Evolutionary conservation across 2,113 vertebrate genomes (phyloP), one percentile per base, ranked within the genome.

Genomic region (Solea solea): DNA sequence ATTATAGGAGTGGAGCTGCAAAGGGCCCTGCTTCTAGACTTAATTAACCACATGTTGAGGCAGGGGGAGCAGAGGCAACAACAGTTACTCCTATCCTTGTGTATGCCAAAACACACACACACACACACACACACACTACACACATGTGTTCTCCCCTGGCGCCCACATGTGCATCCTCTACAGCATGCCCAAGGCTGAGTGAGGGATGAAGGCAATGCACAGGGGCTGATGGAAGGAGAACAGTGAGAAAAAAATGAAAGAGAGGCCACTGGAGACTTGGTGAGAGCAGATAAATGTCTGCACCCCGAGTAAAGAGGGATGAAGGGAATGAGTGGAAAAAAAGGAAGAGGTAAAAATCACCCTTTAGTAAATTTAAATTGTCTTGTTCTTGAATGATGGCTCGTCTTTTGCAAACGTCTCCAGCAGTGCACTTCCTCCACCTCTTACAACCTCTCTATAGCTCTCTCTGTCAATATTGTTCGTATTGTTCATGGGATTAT

Each of bases 1-100:
- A 72, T 68, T 72, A 59, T 46, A 62, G 45, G 74, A 77, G 82
- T 48, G 77, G 76, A 75, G 74, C 74, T 78, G 73, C 64, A 72
- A 48, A 75, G 61, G 72, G 49, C 54, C 54, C 61, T 72, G 69
- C 83, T 88, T 89, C 82, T 88, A 84, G 84, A 73, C 76, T 57
- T 89, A 89, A 88, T 86, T 85, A 89, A 86, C 76, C 84, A 75
- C 64, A 86, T 83, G 77, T 80, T 84, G 68, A 83, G 71, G 25
- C 67, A 64, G 39, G 25, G 57, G 80, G 46, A 84, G 64, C 48
- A 73, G 51, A 74, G 56, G 75, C 50, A 66, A 70, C 57, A 50
- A 61, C n/a, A 75, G 64, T n/a, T 7, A 44, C 6, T 51, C 21
- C 45, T n/a, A 6, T 66, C 50, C 50, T 58, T 41, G 9, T 59